A percentile compares a stretch with the other conserved stretches of the same genome.
phyloP scores from a whole-genome alignment of 1,140 invertebrate genomes.

The Atta cephalotes region DNA sequence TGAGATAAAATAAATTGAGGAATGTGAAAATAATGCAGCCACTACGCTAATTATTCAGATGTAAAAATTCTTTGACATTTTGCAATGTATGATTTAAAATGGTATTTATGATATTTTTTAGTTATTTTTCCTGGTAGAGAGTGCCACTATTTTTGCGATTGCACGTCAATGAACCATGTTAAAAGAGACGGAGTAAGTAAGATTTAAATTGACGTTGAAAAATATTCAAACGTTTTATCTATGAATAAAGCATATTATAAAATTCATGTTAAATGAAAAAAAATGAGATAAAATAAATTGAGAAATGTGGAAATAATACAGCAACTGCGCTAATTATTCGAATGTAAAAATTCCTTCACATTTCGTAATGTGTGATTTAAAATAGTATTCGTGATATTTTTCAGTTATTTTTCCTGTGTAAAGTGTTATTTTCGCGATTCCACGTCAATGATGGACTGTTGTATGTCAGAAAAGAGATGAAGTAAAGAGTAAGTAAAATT shows the following conservation, averaged over 20 bases:
- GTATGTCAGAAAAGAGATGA: neutral
- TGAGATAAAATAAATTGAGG: neutral
- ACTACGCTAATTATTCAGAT: neutral
- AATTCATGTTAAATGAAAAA: neutral
- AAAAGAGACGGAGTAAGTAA: neutral
- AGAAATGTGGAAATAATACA: neutral
- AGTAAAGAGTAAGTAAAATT: conserved; percentile 11
- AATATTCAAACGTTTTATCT: neutral
- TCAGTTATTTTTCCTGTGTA: neutral
- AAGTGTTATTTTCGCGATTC: neutral
- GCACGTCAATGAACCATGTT: neutral
- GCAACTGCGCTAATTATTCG: neutral
- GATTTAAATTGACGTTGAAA: conserved; percentile 19
- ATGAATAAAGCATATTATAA: neutral
- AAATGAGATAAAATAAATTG: conserved; percentile 15
- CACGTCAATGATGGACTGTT: neutral
- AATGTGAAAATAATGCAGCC: neutral
- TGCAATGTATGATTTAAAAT: neutral
- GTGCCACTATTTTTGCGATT: neutral
- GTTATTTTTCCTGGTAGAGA: neutral
- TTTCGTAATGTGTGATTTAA: neutral
- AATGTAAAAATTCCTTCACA: neutral
- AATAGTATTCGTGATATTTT: conserved; percentile 13
- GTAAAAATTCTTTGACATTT: conserved; percentile 5
- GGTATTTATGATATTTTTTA: neutral